These are phyloP conservation scores for Entosphenus tridentatus DNA, from an alignment of 2,113 vertebrate genomes.

Conservation along the genomic window DNA sequence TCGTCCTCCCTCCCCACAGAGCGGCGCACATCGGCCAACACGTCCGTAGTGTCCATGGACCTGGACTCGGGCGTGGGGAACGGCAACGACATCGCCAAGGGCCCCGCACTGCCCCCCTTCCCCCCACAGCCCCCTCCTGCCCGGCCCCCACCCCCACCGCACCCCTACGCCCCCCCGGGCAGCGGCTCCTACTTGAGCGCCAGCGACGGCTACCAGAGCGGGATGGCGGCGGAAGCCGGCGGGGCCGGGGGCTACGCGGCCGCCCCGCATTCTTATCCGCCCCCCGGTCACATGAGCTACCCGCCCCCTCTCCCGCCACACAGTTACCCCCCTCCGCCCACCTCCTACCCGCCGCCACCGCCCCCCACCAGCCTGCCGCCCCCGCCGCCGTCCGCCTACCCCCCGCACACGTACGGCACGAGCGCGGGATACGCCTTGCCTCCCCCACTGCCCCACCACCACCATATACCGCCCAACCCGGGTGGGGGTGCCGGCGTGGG, in stretches of 20 bases:
- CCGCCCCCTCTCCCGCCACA: too few relatives aligned
- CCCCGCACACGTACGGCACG: background rate
- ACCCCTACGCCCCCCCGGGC: background rate
- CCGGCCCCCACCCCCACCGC: background rate
- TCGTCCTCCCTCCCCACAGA: background rate
- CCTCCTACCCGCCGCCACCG: background rate
- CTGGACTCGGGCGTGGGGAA: background rate
- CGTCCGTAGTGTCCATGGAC: constrained; percentile 1
- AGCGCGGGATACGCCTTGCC: background rate
- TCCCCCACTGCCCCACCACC: background rate
- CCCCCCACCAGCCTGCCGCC: constrained; percentile 2
- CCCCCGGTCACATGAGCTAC: too few relatives aligned
- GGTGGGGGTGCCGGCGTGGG: too few relatives aligned
- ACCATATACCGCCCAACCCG: background rate
- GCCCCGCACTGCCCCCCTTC: background rate
- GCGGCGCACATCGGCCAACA: background rate
- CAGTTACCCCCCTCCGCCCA: background rate
- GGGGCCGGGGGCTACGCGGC: too few relatives aligned
- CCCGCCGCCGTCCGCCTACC: background rate
- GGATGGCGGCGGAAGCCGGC: too few relatives aligned
- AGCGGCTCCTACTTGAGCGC: background rate
- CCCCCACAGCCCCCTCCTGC: background rate
- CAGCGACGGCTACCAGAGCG: background rate
- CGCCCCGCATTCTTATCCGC: too few relatives aligned
- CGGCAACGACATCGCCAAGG: background rate